phyloP scores from a whole-genome alignment of 2,888 invertebrate genomes.

The Petrolisthes manimaculis region DNA sequence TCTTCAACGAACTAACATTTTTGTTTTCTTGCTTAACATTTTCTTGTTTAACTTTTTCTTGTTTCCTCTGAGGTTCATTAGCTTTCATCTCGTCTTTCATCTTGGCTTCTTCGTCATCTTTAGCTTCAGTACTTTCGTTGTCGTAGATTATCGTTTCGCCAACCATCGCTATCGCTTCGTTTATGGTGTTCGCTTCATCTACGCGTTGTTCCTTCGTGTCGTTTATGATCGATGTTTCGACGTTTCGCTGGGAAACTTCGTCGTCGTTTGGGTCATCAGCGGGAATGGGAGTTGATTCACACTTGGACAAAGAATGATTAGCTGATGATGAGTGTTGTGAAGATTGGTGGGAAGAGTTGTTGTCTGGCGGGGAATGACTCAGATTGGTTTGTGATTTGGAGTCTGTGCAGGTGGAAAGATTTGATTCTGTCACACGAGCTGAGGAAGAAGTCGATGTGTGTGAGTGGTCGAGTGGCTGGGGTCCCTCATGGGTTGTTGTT shows the following conservation, averaged over 20 bases:
- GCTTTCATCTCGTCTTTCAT: neutral
- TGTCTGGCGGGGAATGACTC: too few relatives aligned
- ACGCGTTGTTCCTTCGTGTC: neutral
- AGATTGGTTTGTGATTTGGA: too few relatives aligned
- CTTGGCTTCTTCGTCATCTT: neutral
- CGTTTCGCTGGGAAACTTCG: neutral
- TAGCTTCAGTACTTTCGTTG: neutral
- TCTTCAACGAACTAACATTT: neutral
- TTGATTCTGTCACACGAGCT: too few relatives aligned
- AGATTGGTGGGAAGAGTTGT: too few relatives aligned
- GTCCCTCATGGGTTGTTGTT: too few relatives aligned
- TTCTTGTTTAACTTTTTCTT: neutral
- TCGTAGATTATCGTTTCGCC: neutral
- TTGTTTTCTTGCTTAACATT: neutral
- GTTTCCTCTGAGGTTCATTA: neutral
- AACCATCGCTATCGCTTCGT: constrained; percentile 3
- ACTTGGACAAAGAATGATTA: too few relatives aligned
- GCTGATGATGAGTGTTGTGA: too few relatives aligned
- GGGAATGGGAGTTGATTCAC: neutral
- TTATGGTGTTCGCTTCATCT: constrained; percentile 2
- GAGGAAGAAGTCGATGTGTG: too few relatives aligned
- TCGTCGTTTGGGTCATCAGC: neutral
- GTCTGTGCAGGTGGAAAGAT: too few relatives aligned
- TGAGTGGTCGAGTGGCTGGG: too few relatives aligned
- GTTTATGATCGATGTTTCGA: neutral